Conservation (phyloP, 2,888 invertebrate genomes). For the Empis livida region DNA sequence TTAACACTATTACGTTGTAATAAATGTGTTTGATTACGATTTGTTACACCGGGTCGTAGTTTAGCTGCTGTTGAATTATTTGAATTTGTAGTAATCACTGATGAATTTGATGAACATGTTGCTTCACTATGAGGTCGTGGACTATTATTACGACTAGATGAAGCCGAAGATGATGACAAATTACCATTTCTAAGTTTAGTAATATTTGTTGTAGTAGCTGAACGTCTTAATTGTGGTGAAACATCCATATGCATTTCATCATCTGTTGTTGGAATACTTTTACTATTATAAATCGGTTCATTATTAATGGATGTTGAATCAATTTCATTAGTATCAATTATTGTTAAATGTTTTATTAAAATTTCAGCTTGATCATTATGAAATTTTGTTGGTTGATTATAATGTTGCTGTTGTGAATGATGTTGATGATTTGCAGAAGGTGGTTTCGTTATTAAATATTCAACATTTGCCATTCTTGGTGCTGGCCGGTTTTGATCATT, state of each 20-base stretch:
- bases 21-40: constrained; percentile 36
- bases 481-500: constrained; percentile 32
- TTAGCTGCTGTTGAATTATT: constrained; percentile 20
- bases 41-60: constrained; percentile 38
- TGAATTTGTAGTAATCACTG: background rate
- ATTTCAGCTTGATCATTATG: constrained; percentile 12
- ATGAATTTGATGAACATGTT: constrained; percentile 2
- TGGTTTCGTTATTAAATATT: constrained; percentile 34
- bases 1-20: constrained; percentile 25
- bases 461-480: constrained; percentile 37
- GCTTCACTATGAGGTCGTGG: constrained; percentile 47
- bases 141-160: constrained; percentile 45
- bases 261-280: constrained; percentile 11
- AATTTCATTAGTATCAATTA: constrained; percentile 15
- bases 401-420: background rate
- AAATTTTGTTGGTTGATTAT: constrained; percentile 4
- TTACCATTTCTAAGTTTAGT: background rate
- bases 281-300: constrained; percentile 20
- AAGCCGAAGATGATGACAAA: constrained; percentile 36
- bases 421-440: constrained; percentile 21
- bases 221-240: constrained; percentile 12
- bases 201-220: constrained; percentile 15
- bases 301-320: constrained; percentile 41
- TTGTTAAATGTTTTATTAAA: constrained; percentile 11
- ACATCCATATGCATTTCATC: constrained; percentile 9